These are phyloP conservation scores for Herminia tarsipennalis DNA, from an alignment of 2,888 invertebrate genomes.

Conservation along the genomic window DNA sequence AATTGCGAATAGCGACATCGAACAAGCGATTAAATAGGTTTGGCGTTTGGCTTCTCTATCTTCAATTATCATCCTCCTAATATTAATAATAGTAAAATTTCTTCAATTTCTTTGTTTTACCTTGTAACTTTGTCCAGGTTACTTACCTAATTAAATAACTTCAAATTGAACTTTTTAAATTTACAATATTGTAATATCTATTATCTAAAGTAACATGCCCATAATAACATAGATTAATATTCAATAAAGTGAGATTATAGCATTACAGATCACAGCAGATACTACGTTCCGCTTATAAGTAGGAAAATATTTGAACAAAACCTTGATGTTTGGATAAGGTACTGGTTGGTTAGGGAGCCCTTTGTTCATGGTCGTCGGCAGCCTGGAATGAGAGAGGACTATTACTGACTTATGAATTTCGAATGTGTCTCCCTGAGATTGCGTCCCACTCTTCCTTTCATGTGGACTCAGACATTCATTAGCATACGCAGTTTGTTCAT, in stretches of 20 bases:
- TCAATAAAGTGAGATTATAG: conserved; percentile 29
- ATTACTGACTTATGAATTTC: conserved; percentile 66
- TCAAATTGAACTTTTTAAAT: too few relatives aligned
- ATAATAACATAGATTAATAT: background rate
- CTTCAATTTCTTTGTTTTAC: too few relatives aligned
- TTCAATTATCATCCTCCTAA: too few relatives aligned
- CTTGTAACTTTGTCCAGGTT: too few relatives aligned
- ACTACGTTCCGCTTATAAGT: conserved; percentile 60
- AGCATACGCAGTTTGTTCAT: conserved; percentile 28
- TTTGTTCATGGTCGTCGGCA: conserved; percentile 53
- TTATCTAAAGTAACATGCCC: too few relatives aligned
- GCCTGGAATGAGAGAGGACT: conserved; percentile 35
- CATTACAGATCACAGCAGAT: conserved; percentile 34
- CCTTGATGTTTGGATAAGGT: conserved; percentile 65
- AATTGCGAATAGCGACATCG: too few relatives aligned
- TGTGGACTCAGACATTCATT: conserved; percentile 38
- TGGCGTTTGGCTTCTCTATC: too few relatives aligned
- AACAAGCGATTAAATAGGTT: too few relatives aligned
- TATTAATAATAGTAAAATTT: too few relatives aligned
- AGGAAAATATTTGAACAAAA: conserved; percentile 72
- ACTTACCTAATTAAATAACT: too few relatives aligned
- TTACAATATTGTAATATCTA: too few relatives aligned
- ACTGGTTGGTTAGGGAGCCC: conserved; percentile 48
- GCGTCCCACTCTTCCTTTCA: conserved; percentile 46
- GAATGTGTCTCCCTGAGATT: conserved; percentile 60